A percentile compares a stretch with the other conserved stretches of the same genome.
These are phyloP conservation scores for Botia almorhae DNA, from an alignment of 2,797 vertebrate genomes.

Conservation along the genomic window DNA sequence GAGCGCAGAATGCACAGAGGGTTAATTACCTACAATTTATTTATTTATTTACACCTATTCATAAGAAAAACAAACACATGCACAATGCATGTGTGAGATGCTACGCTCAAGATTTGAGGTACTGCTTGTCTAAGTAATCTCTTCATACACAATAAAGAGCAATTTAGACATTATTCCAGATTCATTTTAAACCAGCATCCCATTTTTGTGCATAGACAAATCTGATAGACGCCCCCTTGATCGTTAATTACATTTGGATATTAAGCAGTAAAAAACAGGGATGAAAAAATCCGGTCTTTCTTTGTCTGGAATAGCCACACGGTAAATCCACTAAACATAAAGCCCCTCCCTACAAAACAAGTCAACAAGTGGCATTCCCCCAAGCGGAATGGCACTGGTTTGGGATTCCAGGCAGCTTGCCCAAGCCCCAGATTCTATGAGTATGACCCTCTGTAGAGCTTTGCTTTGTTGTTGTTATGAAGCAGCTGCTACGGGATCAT, in stretches of 20 bases:
- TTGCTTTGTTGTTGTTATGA: conserved; percentile 62
- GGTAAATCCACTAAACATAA: conserved; percentile 38
- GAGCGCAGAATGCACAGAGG: conserved; percentile 23
- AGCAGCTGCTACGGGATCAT: conserved; percentile 67
- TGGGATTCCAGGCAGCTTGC: conserved; percentile 69
- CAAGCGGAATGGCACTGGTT: conserved; percentile 57
- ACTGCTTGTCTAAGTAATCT: conserved; percentile 33
- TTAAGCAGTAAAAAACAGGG: conserved; percentile 53
- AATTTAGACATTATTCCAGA: conserved; percentile 48
- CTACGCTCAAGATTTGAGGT: conserved; percentile 16
- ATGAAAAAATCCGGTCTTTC: conserved; percentile 54
- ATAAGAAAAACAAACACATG: conserved; percentile 28
- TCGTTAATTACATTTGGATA: conserved; percentile 55
- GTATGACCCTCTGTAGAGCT: conserved; percentile 69
- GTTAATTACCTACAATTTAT: conserved; percentile 21
- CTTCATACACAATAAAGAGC: conserved; percentile 54
- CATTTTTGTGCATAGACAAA: conserved; percentile 59
- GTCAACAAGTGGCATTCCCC: conserved; percentile 79
- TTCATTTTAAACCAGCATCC: conserved; percentile 58
- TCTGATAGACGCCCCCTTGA: conserved; percentile 60
- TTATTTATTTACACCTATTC: conserved; percentile 47
- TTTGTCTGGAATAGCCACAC: conserved; percentile 52
- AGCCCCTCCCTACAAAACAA: conserved; percentile 62
- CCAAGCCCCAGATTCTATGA: conserved; percentile 72
- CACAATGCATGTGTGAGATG: not conserved